phyloP scores from a whole-genome alignment of 30 jellyfish, hydroid and myxozoan genomes.

The Aurelia sp. region DNA sequence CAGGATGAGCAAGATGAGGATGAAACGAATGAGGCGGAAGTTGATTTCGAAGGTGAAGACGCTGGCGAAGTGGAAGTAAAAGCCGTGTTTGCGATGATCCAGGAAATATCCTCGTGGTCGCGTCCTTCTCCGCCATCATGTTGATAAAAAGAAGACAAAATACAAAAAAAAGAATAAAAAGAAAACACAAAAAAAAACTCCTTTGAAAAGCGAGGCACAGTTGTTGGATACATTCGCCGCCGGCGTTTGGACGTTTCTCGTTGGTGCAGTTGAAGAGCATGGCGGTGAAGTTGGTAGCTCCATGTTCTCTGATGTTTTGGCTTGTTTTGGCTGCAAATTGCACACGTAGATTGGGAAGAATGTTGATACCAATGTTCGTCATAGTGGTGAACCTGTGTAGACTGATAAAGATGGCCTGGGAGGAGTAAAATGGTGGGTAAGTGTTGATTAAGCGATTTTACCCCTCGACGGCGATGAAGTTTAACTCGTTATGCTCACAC shows the following conservation, averaged over 20 bases:
- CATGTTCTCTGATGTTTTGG: neutral
- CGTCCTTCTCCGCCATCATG: neutral
- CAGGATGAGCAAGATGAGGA: neutral
- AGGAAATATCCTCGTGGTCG: constrained; percentile 7
- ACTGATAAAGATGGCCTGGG: too few relatives aligned
- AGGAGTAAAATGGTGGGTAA: too few relatives aligned
- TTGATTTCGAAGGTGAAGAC: neutral
- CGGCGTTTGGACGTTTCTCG: too few relatives aligned
- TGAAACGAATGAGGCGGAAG: neutral
- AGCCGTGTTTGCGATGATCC: constrained; percentile 11
- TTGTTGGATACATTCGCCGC: too few relatives aligned
- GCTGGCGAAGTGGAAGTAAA: neutral
- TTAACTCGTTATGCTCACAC: too few relatives aligned
- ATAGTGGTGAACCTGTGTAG: too few relatives aligned
- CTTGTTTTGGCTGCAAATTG: neutral
- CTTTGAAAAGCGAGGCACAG: too few relatives aligned
- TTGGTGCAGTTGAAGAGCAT: neutral
- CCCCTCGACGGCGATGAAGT: too few relatives aligned
- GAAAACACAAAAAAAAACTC: too few relatives aligned
- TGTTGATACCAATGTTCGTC: too few relatives aligned
- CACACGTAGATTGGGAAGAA: neutral
- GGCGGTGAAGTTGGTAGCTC: neutral
- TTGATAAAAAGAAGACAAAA: neutral
- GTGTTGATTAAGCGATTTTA: too few relatives aligned
- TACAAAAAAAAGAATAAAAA: too few relatives aligned